A percentile compares a stretch with the other conserved stretches of the same genome.
These are phyloP conservation scores for Nyctibius grandis DNA, from an alignment of 2,797 vertebrate species.

Conservation along the genomic window DNA sequence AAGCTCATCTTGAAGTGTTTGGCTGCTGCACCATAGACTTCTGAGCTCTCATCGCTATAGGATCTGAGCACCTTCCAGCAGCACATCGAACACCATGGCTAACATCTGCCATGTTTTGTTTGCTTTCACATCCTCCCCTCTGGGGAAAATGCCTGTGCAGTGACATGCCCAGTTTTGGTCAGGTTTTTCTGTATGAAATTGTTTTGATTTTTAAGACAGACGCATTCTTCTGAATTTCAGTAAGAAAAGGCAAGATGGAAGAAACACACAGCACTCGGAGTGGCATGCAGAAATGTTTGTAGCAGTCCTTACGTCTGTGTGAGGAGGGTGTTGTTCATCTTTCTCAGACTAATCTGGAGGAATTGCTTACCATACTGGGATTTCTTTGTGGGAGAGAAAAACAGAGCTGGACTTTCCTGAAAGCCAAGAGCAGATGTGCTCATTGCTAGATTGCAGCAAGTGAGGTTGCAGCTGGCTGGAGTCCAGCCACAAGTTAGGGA, in stretches of 20 bases:
- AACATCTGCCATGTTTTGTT: not conserved
- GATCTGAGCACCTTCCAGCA: not conserved
- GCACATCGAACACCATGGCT: not conserved
- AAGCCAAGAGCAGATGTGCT: not conserved
- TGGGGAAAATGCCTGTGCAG: not conserved
- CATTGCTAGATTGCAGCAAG: not conserved
- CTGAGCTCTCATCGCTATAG: not conserved
- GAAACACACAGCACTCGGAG: accelerated
- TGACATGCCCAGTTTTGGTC: not conserved
- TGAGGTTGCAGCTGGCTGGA: not conserved
- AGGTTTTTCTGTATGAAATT: not conserved
- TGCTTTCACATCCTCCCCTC: not conserved
- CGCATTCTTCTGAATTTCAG: not conserved
- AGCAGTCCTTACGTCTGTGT: no score
- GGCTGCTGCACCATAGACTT: not conserved
- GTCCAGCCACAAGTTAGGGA: not conserved
- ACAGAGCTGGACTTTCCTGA: not conserved
- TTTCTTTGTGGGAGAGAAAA: not conserved
- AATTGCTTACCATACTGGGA: not conserved
- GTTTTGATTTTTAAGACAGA: not conserved
- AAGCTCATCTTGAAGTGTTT: conserved; percentile 47
- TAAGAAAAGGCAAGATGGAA: not conserved
- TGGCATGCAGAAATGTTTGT: not conserved
- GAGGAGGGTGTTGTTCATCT: not conserved
- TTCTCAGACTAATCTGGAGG: not conserved